A percentile compares a stretch with the other conserved stretches of the same genome.
phyloP scores from a whole-genome alignment of 2,113 vertebrate genomes.

The Hystrix cristata region DNA sequence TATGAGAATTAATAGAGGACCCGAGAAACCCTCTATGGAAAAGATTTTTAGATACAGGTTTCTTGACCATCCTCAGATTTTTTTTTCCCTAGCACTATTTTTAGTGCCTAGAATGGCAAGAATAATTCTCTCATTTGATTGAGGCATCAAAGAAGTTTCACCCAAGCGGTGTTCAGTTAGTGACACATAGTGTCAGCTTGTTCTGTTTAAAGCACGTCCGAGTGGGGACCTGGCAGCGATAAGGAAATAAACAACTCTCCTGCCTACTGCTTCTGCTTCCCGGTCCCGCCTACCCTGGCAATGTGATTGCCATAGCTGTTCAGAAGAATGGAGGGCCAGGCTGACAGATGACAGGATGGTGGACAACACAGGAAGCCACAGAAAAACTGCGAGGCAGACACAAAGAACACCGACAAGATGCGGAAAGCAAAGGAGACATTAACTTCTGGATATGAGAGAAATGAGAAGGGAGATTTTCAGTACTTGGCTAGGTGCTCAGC shows the following conservation, averaged over 20 bases:
- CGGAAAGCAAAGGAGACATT: background rate
- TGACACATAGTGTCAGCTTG: background rate
- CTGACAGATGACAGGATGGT: background rate
- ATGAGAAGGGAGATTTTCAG: background rate
- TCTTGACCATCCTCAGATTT: background rate
- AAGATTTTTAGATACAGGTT: background rate
- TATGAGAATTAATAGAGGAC: background rate
- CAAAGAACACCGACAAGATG: background rate
- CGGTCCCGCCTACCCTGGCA: background rate
- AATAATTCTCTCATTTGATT: conserved; percentile 18
- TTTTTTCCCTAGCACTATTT: background rate
- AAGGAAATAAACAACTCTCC: background rate
- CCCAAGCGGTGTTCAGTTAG: background rate
- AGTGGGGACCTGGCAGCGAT: background rate
- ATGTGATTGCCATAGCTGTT: fast-evolving
- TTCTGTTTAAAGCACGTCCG: background rate
- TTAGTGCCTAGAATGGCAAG: background rate
- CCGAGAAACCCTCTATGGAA: background rate
- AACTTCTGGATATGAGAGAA: background rate
- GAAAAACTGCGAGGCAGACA: background rate
- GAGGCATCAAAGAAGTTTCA: background rate
- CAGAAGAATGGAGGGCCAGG: background rate
- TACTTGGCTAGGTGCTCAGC: background rate
- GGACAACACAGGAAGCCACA: background rate
- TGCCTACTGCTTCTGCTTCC: background rate